phyloP scores from a whole-genome alignment of 1,140 invertebrate genomes.

The Acromyrmex charruanus region DNA sequence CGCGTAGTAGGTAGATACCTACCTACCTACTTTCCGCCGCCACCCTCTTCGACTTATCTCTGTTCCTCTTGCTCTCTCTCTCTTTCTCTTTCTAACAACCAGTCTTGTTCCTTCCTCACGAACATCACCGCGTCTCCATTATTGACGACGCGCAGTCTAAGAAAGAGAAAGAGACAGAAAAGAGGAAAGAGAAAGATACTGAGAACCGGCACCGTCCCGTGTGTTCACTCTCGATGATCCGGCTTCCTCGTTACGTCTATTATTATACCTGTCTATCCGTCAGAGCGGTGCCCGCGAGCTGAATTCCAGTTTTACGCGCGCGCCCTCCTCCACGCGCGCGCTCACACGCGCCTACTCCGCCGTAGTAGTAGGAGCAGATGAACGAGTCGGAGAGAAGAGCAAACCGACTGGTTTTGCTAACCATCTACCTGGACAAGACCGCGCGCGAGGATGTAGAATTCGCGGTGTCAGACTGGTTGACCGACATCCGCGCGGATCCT shows the following conservation, averaged over 20 bases:
- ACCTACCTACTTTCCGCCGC: conserved; percentile 80
- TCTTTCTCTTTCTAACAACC: conserved; percentile 33
- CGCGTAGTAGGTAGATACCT: conserved; percentile 82
- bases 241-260: conserved; percentile 81
- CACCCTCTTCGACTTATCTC: conserved; percentile 75
- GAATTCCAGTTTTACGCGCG: conserved; percentile 83
- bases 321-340: conserved; percentile 67
- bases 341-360: conserved; percentile 23
- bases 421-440: conserved; percentile 70
- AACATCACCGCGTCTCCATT: conserved; percentile 54
- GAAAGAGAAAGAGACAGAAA: conserved; percentile 39
- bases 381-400: conserved; percentile 64
- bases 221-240: conserved; percentile 73
- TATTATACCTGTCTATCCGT: conserved; percentile 83
- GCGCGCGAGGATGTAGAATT: conserved; percentile 70
- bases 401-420: conserved; percentile 74
- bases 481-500: conserved; percentile 67
- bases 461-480: conserved; percentile 76
- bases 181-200: conserved; percentile 21
- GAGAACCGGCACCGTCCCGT: conserved; percentile 22
- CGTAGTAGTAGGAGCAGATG: conserved; percentile 72
- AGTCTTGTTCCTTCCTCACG: conserved; percentile 42
- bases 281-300: conserved; percentile 71
- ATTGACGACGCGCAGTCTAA: conserved; percentile 37
- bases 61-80: conserved; percentile 24